phyloP scores from a whole-genome alignment of 2,888 invertebrate species.

The Idaea dimidiata region DNA sequence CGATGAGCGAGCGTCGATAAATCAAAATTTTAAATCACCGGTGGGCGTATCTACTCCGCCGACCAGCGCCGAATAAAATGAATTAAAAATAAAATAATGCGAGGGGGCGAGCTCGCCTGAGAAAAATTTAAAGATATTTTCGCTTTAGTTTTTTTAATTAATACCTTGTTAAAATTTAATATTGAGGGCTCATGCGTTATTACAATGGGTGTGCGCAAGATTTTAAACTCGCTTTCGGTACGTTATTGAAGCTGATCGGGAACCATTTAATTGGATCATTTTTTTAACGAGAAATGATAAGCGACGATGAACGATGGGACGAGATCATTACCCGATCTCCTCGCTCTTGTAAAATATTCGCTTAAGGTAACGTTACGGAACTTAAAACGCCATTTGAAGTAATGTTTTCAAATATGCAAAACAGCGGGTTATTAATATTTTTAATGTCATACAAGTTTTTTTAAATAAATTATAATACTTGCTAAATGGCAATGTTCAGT shows the following conservation, averaged over 20 bases:
- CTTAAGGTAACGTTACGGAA: constrained; percentile 24
- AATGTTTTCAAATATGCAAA: neutral
- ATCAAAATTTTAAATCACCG: constrained; percentile 82
- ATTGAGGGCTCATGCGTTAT: constrained; percentile 78
- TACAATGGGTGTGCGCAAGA: constrained; percentile 79
- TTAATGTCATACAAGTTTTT: neutral
- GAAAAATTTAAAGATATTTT: constrained; percentile 78
- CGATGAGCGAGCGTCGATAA: constrained; percentile 69
- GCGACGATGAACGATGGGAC: constrained; percentile 58
- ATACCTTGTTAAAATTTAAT: constrained; percentile 82
- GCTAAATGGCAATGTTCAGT: neutral
- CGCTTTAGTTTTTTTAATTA: constrained; percentile 81
- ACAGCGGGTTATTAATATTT: neutral
- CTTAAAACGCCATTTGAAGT: constrained; percentile 4
- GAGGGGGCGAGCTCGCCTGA: constrained; percentile 73
- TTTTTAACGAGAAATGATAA: constrained; percentile 76
- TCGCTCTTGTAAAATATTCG: constrained; percentile 51
- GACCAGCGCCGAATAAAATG: constrained; percentile 78
- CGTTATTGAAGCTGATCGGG: constrained; percentile 68
- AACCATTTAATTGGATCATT: constrained; percentile 75
- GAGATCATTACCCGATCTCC: constrained; percentile 50
- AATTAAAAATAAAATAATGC: constrained; percentile 77
- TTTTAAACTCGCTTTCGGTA: constrained; percentile 74
- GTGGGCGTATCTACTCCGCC: constrained; percentile 72
- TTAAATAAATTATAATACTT: neutral